Base-by-base conservation (phyloP, 2,113 vertebrate genomes). In the Nesogale talazaci region DNA sequence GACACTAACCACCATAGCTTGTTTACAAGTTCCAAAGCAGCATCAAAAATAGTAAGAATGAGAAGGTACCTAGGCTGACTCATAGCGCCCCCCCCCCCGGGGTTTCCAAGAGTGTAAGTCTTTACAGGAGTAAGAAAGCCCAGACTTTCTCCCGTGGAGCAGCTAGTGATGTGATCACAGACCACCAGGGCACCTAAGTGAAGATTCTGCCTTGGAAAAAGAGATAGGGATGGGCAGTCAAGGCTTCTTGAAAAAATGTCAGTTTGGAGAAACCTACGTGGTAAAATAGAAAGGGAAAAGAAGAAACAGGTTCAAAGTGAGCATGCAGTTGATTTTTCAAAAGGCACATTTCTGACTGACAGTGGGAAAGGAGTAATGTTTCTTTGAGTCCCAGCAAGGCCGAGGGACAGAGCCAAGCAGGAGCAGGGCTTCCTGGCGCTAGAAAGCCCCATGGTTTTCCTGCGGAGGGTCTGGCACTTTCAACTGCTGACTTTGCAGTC, bases 21-120 rank as follows among this genome's bases (percentile, higher is more conserved):
- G 6, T 86, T 80, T 59, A 85, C 86, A 83, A 85, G 63, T 88
- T 94, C 52, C 89, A 88, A 65, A 85, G 16, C 83, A 75, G 23
- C 88, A 86, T 67, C 76, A 83, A 61, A 69, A 59, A 42, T 11
- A 61, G 69, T 67, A 70, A 81, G 34, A 88, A 25, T 29, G 57
- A 69, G 23, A 23, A 77, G 67, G 36, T 36, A 76, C 56, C 40
- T 38, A 12, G 23, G 46, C 46, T 52, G 46, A 52, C 46, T 52
- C 46, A 52, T 11, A 52, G 46, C 14, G 46, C 10, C 46, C 46
- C 46, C 46, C 46, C 46, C 46, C 5, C 46, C 14, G 4, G 46
- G 46, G 46, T 52, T 5, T 52, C 46, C 46, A 52, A 52, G 46
- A 9, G 9, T 52, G 5, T 6, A 52, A 52, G 10, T 52, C 10